Conservation (phyloP, 2,113 vertebrate species). For the Notiomystis cincta region DNA sequence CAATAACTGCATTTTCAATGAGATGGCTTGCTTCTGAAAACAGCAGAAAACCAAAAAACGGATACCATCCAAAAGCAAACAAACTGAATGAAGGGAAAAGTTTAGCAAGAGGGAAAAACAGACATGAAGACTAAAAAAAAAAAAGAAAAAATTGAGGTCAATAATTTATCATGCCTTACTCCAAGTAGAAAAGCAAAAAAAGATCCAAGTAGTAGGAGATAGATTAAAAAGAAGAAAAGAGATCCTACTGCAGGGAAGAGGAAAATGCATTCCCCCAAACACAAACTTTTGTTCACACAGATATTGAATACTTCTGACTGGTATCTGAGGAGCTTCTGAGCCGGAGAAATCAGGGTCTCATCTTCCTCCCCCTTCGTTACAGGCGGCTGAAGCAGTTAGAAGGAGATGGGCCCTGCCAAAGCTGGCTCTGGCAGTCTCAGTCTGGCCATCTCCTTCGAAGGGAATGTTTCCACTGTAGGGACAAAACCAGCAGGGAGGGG, state of each 20-base stretch:
- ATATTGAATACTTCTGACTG: not conserved
- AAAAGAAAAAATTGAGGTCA: not conserved
- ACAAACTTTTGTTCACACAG: not conserved
- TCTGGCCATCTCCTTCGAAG: not conserved
- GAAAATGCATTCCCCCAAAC: not conserved
- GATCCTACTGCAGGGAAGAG: not conserved
- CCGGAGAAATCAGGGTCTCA: not conserved
- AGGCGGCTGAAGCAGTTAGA: not conserved
- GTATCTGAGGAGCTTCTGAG: not conserved
- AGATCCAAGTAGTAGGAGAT: not conserved
- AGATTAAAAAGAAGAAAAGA: not conserved
- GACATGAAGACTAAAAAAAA: not conserved
- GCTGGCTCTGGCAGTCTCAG: not conserved
- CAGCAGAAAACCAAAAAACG: slow-evolving; percentile 37
- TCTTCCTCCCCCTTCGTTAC: not conserved
- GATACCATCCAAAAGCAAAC: slow-evolving; percentile 33
- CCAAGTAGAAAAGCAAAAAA: not conserved
- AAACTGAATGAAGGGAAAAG: slow-evolving; percentile 16
- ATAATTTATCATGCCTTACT: slow-evolving; percentile 38
- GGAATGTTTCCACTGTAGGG: not conserved
- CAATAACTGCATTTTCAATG: slow-evolving; percentile 52
- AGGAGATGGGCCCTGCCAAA: not conserved
- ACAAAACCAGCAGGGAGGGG: not conserved
- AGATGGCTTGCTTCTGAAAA: slow-evolving; percentile 33
- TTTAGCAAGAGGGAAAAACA: slow-evolving; percentile 6